A percentile compares a stretch with the other conserved stretches of the same genome.
These are phyloP conservation scores for Rhabdomys pumilio DNA, from an alignment of 2,797 vertebrate species.

Conservation along the genomic window DNA sequence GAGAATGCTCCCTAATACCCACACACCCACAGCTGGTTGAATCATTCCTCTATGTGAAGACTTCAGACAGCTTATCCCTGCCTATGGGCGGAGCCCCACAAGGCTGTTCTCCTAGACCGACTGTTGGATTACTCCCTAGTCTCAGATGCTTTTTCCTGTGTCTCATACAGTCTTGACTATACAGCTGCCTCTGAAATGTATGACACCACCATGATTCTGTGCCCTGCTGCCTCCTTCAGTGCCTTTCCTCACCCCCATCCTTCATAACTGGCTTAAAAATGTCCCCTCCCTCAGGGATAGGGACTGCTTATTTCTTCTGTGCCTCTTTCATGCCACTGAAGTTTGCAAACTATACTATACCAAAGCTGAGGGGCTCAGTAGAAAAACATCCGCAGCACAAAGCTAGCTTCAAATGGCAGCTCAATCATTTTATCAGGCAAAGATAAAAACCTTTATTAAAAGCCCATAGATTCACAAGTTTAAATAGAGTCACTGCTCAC, in stretches of 20 bases:
- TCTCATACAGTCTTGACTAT: background rate
- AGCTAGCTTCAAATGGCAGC: conserved; percentile 59
- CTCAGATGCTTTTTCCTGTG: background rate
- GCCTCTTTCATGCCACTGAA: background rate
- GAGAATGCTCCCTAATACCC: background rate
- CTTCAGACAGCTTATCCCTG: background rate
- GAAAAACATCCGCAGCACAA: conserved; percentile 45
- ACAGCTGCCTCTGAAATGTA: accelerated
- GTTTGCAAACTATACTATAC: background rate
- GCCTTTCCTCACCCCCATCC: background rate
- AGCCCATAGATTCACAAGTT: conserved; percentile 73
- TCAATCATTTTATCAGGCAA: conserved; percentile 73
- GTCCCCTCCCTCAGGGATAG: background rate
- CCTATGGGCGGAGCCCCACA: background rate
- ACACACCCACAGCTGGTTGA: background rate
- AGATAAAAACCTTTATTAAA: conserved; percentile 75
- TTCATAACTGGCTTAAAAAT: background rate
- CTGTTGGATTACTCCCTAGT: background rate
- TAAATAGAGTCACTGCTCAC: conserved; percentile 80
- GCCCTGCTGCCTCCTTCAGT: accelerated
- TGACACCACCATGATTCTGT: accelerated
- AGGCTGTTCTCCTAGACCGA: background rate
- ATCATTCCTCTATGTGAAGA: background rate
- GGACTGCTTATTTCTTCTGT: background rate
- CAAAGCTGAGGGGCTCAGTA: conserved; percentile 32